Evolutionary conservation across 1,140 invertebrate species (phyloP), one percentile per base, ranked within the genome.

Genomic region (Maconellicoccus hirsutus): DNA sequence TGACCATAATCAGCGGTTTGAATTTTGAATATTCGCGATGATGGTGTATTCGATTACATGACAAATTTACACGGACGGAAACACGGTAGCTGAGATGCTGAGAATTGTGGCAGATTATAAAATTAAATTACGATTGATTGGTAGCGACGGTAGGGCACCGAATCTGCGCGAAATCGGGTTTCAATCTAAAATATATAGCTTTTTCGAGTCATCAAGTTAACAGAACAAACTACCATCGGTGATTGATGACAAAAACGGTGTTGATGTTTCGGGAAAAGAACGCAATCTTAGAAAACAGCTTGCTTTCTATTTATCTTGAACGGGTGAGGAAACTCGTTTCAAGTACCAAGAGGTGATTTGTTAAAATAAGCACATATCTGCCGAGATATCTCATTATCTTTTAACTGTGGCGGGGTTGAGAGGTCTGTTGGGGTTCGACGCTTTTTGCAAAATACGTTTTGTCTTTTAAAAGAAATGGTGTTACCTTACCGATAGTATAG

Each of bases 351-450:
- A 66, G 61, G 61, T 66, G 61, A 66, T 66, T 66, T 66, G 61
- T 66, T 66, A 66, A 26, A 66, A 66, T 66, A 66, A 66, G 61
- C 25, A 66, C 61, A 66, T 66, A 66, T 66, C 61, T 66, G 61
- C 61, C 61, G 61, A 66, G 61, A 66, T 66, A 66, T 66, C 61
- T 66, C 61, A 66, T 66, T 66, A 66, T 66, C 61, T 66, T 66
- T 66, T 66, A 25, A 66, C 61, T 19, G 61, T 66, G 61, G 61
- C 61, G 25, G 25, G 25, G 61, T 26, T 66, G 10, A 26, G 10
- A 66, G 61, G 25, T 66, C 61, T 66, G 61, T 66, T 66, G 61
- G 61, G 61, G 61, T 66, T 66, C 61, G 61, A 66, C 61, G 61
- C 61, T 66, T 66, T 66, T 66, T 66, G 61, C 21, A 66, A 66